phyloP scores from a whole-genome alignment of 2,888 invertebrate species.

The Malacosoma neustria region DNA sequence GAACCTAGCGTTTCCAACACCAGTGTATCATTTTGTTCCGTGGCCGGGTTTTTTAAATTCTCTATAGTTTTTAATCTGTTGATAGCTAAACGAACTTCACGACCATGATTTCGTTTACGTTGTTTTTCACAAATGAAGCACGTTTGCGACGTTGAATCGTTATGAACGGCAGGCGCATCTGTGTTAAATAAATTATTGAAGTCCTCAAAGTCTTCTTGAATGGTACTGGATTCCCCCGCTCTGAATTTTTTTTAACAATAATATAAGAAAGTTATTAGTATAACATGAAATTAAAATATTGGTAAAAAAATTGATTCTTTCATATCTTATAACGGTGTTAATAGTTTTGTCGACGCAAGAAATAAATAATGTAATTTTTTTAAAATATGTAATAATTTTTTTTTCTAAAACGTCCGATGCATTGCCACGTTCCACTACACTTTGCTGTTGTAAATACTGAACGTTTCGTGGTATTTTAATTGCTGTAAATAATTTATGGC shows the following conservation, averaged over 20 bases:
- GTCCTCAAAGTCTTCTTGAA: conserved; percentile 10
- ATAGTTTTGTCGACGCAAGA: too few relatives aligned
- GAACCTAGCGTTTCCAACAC: conserved; percentile 18
- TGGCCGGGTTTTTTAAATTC: conserved; percentile 14
- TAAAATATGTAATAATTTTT: too few relatives aligned
- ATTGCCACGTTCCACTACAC: conserved; percentile 14
- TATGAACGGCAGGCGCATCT: conserved; percentile 10
- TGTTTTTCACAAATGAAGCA: conserved; percentile 17
- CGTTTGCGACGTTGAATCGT: too few relatives aligned
- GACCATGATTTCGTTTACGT: conserved; percentile 15
- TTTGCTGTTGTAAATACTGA: conserved; percentile 12
- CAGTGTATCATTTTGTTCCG: conserved; percentile 11
- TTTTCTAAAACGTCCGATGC: conserved; percentile 12
- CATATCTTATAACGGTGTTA: too few relatives aligned
- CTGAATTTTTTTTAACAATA: conserved; percentile 10
- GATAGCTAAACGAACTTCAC: conserved; percentile 15
- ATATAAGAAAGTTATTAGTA: conserved; percentile 13
- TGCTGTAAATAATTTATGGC: conserved; percentile 17
- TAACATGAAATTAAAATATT: too few relatives aligned
- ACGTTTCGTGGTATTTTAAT: conserved; percentile 13
- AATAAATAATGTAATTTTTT: too few relatives aligned
- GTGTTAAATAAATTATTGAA: conserved; percentile 9
- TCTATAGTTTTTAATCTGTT: conserved; percentile 14
- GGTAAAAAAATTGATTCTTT: too few relatives aligned
- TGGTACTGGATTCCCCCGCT: conserved; percentile 9